A percentile compares a stretch with the other conserved stretches of the same genome.
These are phyloP conservation scores for Lordiphosa fenestrarum DNA, from an alignment of 2,888 invertebrate species.

Conservation along the genomic window DNA sequence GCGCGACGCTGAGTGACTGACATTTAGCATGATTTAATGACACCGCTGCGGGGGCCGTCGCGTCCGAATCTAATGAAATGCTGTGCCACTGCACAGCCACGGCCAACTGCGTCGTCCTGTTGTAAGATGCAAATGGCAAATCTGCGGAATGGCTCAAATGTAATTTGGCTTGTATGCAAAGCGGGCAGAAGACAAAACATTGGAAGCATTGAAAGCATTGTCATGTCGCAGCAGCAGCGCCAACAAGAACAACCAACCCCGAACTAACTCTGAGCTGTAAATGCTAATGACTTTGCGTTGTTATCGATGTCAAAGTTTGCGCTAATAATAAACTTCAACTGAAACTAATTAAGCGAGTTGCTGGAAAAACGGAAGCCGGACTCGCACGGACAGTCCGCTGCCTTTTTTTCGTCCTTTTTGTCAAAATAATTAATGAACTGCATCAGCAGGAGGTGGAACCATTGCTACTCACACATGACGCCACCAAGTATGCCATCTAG, in stretches of 20 bases:
- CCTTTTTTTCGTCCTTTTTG: slow-evolving; percentile 9
- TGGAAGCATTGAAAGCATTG: slow-evolving; percentile 71
- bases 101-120: slow-evolving; percentile 23
- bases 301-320: slow-evolving; percentile 71
- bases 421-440: slow-evolving; percentile 70
- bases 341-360: slow-evolving; percentile 66
- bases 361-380: slow-evolving; percentile 27
- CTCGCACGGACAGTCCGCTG: slow-evolving; percentile 36
- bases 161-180: slow-evolving; percentile 50
- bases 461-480: slow-evolving; percentile 54
- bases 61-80: slow-evolving; percentile 39
- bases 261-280: slow-evolving; percentile 36
- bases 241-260: slow-evolving; percentile 5
- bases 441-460: slow-evolving; percentile 37
- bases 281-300: slow-evolving; percentile 70
- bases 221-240: slow-evolving; percentile 44
- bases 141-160: slow-evolving; percentile 45
- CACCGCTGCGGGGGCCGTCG: slow-evolving; percentile 50
- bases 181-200: slow-evolving; percentile 35
- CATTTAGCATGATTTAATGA: slow-evolving; percentile 76
- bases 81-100: slow-evolving; percentile 12
- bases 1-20: slow-evolving; percentile 60
- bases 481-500: slow-evolving; percentile 37
- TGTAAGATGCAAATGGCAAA: slow-evolving; percentile 69
- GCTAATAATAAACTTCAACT: slow-evolving; percentile 66